These are phyloP conservation scores for honey bee (Apis mellifera) DNA, from an alignment of 1,140 invertebrate genomes.

Conservation along the genomic window Amel_HAv3.1 CM009931.2:4845001-4845500, in stretches of 20 bases:
- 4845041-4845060: not conserved
- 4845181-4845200: not conserved
- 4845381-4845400: slow-evolving; percentile 62
- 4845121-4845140: not conserved
- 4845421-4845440: slow-evolving; percentile 45
- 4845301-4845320: slow-evolving; percentile 37
- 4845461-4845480: not conserved
- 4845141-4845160: slow-evolving; percentile 1
- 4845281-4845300: slow-evolving; percentile 57
- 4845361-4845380: slow-evolving; percentile 49
- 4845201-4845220: not conserved
- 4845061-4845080: not conserved
- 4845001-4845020: not conserved
- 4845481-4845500: too few species aligned
- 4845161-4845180: slow-evolving; percentile 24
- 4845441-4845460: slow-evolving; percentile 24
- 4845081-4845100: not conserved
- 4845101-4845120: not conserved
- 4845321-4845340: slow-evolving; percentile 62
- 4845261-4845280: slow-evolving; percentile 60
- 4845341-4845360: slow-evolving; percentile 63
- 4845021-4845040: not conserved
- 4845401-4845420: slow-evolving; percentile 64
- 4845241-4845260: not conserved
- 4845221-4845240: not conserved